A percentile compares a stretch with the other conserved stretches of the same genome.
These are phyloP conservation scores for Laticauda laticaudata DNA, from an alignment of 2,113 vertebrate species.

Conservation along the genomic window DNA sequence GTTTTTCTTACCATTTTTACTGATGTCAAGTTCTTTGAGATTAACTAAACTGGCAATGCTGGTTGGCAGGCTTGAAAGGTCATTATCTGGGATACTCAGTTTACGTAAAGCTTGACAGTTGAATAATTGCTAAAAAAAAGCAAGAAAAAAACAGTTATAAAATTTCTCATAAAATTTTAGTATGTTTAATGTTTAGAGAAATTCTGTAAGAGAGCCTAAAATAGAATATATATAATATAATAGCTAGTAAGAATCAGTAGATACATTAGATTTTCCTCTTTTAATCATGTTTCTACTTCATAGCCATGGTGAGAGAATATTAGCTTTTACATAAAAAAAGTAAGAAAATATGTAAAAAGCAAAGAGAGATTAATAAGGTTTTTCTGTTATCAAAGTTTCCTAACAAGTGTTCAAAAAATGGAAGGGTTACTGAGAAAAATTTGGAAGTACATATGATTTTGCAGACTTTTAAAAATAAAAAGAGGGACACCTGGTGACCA, in stretches of 20 bases:
- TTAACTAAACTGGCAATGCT: constrained; percentile 96
- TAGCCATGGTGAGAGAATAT: neutral
- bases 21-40: constrained; percentile 98
- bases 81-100: constrained; percentile 97
- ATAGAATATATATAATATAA: neutral
- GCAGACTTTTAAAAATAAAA: neutral
- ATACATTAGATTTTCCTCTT: fast-evolving
- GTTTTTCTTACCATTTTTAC: constrained; percentile 92
- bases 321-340: neutral
- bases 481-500: neutral
- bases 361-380: neutral
- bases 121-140: constrained; percentile 91
- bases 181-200: neutral
- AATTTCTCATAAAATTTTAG: neutral
- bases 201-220: neutral
- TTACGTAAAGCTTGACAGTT: constrained; percentile 96
- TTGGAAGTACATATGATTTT: neutral
- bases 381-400: neutral
- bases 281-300: fast-evolving
- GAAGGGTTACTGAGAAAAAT: neutral
- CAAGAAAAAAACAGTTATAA: constrained; percentile 46
- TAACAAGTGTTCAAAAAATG: neutral
- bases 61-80: constrained; percentile 93
- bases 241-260: neutral
- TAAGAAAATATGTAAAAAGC: neutral